A percentile compares a stretch with the other conserved stretches of the same genome.
Conservation (phyloP, 2,797 vertebrate genomes). For the Okamejei kenojei region DNA sequence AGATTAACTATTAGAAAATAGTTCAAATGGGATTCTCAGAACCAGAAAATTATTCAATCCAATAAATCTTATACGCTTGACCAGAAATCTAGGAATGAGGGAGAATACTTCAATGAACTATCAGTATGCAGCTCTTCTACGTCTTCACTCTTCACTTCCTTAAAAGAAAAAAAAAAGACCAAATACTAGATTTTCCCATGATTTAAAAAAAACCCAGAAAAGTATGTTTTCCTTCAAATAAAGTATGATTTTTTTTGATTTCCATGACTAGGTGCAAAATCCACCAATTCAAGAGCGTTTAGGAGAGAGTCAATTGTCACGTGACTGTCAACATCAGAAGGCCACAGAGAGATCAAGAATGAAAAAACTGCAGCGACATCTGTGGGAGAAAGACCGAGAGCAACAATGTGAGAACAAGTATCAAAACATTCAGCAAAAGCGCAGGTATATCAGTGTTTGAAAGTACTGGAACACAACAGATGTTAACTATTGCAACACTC, state of each 20-base stretch:
- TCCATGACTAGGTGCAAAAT: neutral
- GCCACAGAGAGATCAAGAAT: slow-evolving; percentile 39
- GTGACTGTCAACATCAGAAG: slow-evolving; percentile 12
- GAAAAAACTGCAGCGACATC: slow-evolving; percentile 39
- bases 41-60: neutral
- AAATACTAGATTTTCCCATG: neutral
- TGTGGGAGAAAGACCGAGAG: slow-evolving; percentile 42
- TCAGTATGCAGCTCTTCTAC: neutral
- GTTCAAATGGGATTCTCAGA: neutral
- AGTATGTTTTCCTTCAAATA: no score
- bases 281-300: slow-evolving; percentile 37
- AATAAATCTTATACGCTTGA: neutral
- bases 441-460: neutral
- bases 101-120: neutral
- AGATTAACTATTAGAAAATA: neutral
- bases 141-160: neutral
- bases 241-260: neutral
- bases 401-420: slow-evolving; percentile 40
- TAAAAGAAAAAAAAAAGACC: neutral
- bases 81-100: neutral
- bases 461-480: neutral
- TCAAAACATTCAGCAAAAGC: slow-evolving; percentile 6
- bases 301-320: slow-evolving; percentile 32
- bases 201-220: neutral
- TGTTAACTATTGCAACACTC: neutral